Conservation (phyloP, 2,113 vertebrate species). For the Heptranchias perlo region DNA sequence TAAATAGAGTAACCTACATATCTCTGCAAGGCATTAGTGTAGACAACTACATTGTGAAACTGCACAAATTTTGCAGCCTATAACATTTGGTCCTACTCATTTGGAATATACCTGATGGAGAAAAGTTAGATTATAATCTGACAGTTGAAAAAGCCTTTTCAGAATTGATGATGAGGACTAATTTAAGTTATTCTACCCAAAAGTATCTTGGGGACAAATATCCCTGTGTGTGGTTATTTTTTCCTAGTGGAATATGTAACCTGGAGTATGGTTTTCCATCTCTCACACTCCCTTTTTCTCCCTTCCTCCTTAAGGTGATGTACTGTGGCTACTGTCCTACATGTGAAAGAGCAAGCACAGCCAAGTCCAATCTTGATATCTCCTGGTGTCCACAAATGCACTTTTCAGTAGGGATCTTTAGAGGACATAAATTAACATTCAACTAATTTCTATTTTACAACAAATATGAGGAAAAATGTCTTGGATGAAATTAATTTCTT, state of each 20-base stretch:
- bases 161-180: background rate
- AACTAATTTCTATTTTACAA: background rate
- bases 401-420: background rate
- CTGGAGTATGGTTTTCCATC: no score
- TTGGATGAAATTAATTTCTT: background rate
- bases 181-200: no score
- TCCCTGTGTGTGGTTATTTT: no score
- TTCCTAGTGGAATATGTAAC: no score
- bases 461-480: background rate
- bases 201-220: no score
- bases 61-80: background rate
- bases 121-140: background rate
- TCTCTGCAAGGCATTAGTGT: background rate
- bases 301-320: no score
- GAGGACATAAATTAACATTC: background rate
- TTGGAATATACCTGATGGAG: background rate
- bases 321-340: no score
- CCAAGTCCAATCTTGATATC: background rate
- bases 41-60: background rate
- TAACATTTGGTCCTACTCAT: background rate
- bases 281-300: background rate
- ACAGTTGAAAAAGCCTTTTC: background rate
- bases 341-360: background rate
- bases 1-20: background rate
- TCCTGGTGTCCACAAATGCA: background rate